Percentiles rank a stretch among this genome's conserved stretches.
Conservation (phyloP, 2,797 vertebrate genomes). For the Enteromius argenteus region DNA sequence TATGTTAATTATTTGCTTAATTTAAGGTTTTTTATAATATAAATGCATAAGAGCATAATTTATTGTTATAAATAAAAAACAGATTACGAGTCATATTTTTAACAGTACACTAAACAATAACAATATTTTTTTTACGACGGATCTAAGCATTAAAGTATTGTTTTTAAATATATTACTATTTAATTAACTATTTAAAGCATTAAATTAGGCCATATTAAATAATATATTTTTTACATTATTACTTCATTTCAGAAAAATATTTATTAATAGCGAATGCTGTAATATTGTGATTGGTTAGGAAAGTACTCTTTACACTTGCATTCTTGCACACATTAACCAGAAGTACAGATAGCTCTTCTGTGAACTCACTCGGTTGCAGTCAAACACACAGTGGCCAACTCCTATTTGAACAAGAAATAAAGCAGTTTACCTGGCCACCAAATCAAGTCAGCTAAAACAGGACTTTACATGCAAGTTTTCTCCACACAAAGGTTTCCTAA, state of each 20-base stretch:
- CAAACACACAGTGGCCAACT: not conserved
- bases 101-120: not conserved
- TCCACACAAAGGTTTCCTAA: not conserved
- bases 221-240: not conserved
- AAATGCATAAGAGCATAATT: not conserved
- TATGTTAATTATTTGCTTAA: not conserved
- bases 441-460: not conserved
- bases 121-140: not conserved
- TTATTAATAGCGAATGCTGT: not conserved
- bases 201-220: not conserved
- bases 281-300: not conserved
- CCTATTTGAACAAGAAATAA: slow-evolving; percentile 16
- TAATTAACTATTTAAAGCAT: not conserved
- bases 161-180: not conserved
- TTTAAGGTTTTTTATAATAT: not conserved
- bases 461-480: not conserved
- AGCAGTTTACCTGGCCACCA: not conserved
- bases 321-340: slow-evolving; percentile 39
- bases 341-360: not conserved
- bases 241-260: no score
- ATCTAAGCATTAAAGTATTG: not conserved
- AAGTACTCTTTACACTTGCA: not conserved
- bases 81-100: not conserved
- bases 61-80: not conserved
- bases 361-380: not conserved